Evolutionary conservation across 1,140 invertebrate genomes (phyloP).

Genomic region (Zaprionus ghesquierei): DNA sequence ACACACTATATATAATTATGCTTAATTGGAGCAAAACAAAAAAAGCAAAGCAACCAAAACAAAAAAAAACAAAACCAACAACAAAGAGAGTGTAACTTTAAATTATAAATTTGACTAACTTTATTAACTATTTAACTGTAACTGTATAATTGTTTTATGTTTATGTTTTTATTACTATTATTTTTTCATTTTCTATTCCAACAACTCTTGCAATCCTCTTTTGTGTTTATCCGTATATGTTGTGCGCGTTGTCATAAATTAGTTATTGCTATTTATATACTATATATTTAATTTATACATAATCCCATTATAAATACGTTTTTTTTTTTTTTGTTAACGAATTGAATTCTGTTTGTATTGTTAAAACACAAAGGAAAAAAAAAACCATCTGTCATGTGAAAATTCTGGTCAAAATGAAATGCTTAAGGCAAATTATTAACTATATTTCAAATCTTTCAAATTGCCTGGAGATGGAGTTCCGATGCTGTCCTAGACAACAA

Average conservation of each 20-base stretch:
- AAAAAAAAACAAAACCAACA: constrained; percentile 39
- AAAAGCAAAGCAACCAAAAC: constrained; percentile 68
- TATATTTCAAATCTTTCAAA: constrained; percentile 36
- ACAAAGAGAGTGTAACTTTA: constrained; percentile 4
- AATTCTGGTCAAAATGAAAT: constrained; percentile 64
- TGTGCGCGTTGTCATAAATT: constrained; percentile 32
- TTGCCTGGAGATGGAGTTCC: constrained; percentile 22
- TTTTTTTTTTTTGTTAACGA: constrained; percentile 54
- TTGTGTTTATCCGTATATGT: constrained; percentile 52
- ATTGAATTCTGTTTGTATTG: constrained; percentile 56
- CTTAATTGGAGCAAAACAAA: constrained; percentile 51
- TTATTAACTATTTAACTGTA: constrained; percentile 10
- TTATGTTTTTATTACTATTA: constrained; percentile 22
- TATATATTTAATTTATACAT: constrained; percentile 23
- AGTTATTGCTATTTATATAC: constrained; percentile 53
- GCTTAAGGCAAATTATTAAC: constrained; percentile 50
- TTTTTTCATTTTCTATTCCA: constrained; percentile 25
- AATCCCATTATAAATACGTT: constrained; percentile 7
- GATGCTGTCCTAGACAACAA: constrained; percentile 35
- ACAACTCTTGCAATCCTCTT: constrained; percentile 26
- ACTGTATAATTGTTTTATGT: constrained; percentile 19
- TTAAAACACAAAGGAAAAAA: constrained; percentile 38
- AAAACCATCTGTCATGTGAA: constrained; percentile 51
- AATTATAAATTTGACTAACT: constrained; percentile 25
- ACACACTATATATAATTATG: constrained; percentile 68